Conservation (phyloP, 2,888 invertebrate genomes). For the Helicoverpa assulta region DNA sequence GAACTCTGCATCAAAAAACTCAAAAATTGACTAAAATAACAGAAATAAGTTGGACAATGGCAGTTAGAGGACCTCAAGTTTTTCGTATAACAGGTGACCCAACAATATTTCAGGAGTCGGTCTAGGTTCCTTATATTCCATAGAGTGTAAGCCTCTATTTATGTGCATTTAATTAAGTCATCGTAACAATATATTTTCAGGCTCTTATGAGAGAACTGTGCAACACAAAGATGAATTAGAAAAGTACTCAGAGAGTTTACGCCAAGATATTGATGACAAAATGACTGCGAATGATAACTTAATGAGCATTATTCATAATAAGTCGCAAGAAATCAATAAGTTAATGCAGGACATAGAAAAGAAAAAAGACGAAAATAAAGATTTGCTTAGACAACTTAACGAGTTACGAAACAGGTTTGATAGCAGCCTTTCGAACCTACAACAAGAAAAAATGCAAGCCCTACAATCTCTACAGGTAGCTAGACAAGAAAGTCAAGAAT, state of each 20-base stretch:
- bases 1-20: no score
- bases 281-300: conserved; percentile 74
- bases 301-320: conserved; percentile 70
- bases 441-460: conserved; percentile 74
- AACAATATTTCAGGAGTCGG: no score
- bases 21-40: no score
- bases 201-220: conserved; percentile 74
- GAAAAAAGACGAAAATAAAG: conserved; percentile 70
- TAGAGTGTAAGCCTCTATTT: no score
- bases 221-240: conserved; percentile 78
- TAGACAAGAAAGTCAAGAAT: conserved; percentile 77
- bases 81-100: no score
- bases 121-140: no score
- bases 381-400: conserved; percentile 69
- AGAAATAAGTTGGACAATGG: no score
- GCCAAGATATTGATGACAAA: conserved; percentile 73
- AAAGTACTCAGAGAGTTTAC: conserved; percentile 72
- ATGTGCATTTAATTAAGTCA: background rate
- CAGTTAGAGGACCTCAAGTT: no score
- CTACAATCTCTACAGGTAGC: conserved; percentile 72
- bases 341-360: conserved; percentile 72
- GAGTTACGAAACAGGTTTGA: conserved; percentile 69
- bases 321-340: conserved; percentile 76
- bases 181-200: conserved; percentile 48
- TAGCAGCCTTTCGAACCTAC: conserved; percentile 65